Evolutionary conservation across 1,140 invertebrate species (phyloP).

Genomic region (Ephestia elutella): DNA sequence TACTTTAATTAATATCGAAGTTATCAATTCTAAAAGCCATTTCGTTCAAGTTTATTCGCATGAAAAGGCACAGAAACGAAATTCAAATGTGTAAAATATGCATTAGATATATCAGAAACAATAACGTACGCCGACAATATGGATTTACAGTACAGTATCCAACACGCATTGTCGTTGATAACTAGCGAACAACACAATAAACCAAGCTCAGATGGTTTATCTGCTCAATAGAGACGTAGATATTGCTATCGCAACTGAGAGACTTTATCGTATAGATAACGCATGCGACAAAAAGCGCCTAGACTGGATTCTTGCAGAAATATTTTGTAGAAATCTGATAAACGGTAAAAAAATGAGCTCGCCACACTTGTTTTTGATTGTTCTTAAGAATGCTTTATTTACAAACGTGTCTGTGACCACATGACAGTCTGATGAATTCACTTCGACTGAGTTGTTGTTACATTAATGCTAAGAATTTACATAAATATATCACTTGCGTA

Average conservation of each 20-base stretch:
- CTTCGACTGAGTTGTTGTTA: no score
- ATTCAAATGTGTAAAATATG: not conserved
- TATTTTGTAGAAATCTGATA: not conserved
- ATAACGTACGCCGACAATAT: not conserved
- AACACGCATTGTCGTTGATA: conserved; percentile 3
- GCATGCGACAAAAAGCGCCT: conserved; percentile 26
- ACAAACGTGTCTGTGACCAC: no score
- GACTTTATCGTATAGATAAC: conserved; percentile 23
- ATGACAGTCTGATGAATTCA: no score
- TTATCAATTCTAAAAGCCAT: no score
- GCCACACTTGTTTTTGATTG: no score
- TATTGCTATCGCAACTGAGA: conserved; percentile 24
- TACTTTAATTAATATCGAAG: no score
- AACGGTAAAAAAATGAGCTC: not conserved
- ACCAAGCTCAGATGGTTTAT: conserved; percentile 16
- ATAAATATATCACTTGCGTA: no score
- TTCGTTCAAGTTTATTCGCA: no score
- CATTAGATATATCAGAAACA: conserved; percentile 3
- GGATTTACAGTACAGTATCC: not conserved
- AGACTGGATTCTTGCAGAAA: not conserved
- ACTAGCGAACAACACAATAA: conserved; percentile 4
- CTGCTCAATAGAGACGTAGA: conserved; percentile 31
- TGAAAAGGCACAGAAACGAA: not conserved
- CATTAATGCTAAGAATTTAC: no score
- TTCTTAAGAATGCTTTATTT: no score